These are phyloP conservation scores for Acleris emargana DNA, from an alignment of 2,888 invertebrate species.

Conservation along the genomic window DNA sequence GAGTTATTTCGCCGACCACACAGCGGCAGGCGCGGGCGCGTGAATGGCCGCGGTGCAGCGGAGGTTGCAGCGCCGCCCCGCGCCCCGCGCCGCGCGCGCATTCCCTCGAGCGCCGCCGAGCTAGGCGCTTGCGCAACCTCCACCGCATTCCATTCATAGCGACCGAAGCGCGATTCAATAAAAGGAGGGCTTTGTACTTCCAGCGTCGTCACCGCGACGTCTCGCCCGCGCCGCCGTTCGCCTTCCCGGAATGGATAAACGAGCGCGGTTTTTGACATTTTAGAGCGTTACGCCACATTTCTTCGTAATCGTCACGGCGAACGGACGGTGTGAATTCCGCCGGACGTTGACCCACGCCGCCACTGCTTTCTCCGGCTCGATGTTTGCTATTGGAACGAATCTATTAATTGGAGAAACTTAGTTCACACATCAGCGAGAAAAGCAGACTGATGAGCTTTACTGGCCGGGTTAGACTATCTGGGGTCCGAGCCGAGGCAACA, in stretches of 20 bases:
- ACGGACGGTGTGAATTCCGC: constrained; percentile 74
- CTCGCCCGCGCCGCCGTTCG: constrained; percentile 43
- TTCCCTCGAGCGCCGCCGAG: constrained; percentile 66
- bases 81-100: constrained; percentile 54
- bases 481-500: constrained; percentile 33
- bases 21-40: constrained; percentile 62
- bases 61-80: constrained; percentile 67
- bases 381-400: constrained; percentile 84
- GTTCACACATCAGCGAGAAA: constrained; percentile 83
- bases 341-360: constrained; percentile 77
- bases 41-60: constrained; percentile 81
- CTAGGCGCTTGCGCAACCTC: constrained; percentile 78
- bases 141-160: constrained; percentile 83
- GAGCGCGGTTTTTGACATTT: constrained; percentile 75
- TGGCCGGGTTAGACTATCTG: constrained; percentile 47
- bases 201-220: constrained; percentile 30
- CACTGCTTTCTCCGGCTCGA: constrained; percentile 78
- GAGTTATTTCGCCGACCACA: constrained; percentile 77
- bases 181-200: constrained; percentile 39
- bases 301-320: constrained; percentile 77
- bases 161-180: constrained; percentile 54
- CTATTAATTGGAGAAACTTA: constrained; percentile 84
- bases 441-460: constrained; percentile 69
- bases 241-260: constrained; percentile 68
- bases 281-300: constrained; percentile 80